phyloP scores from a whole-genome alignment of 2,888 invertebrate species.

The Hypomecis punctinalis region DNA sequence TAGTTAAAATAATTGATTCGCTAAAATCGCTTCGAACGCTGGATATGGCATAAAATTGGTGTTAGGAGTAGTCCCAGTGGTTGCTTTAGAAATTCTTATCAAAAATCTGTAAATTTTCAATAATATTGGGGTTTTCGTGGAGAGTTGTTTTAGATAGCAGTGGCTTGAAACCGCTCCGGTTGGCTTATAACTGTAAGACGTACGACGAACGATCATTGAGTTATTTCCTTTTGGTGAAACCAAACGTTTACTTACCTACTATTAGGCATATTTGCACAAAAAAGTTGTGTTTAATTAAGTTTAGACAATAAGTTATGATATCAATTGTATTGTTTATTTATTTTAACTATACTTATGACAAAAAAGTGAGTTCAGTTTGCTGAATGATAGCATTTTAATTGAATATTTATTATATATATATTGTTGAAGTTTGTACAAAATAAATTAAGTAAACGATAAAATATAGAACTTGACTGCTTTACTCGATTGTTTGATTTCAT shows the following conservation, averaged over 20 bases:
- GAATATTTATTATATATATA: conserved; percentile 85
- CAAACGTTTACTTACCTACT: conserved; percentile 80
- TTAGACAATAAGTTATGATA: conserved; percentile 85
- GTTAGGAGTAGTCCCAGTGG: conserved; percentile 44
- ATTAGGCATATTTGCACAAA: conserved; percentile 86
- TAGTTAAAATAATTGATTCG: conserved; percentile 32
- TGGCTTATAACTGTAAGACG: conserved; percentile 48
- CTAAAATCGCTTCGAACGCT: conserved; percentile 38
- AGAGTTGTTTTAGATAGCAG: conserved; percentile 40
- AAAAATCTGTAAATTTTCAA: conserved; percentile 40
- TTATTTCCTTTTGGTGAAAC: conserved; percentile 73
- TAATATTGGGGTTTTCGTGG: conserved; percentile 35
- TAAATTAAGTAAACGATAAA: conserved; percentile 86
- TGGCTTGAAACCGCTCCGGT: conserved; percentile 56
- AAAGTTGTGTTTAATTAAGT: conserved; percentile 85
- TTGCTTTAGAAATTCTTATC: conserved; percentile 43
- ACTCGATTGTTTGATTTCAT: conserved; percentile 65
- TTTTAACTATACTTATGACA: conserved; percentile 81
- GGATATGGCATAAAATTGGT: conserved; percentile 35
- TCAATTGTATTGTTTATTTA: conserved; percentile 80
- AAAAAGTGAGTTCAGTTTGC: conserved; percentile 85
- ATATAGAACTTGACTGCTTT: conserved; percentile 87
- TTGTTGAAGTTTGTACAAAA: conserved; percentile 87
- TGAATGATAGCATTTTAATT: conserved; percentile 85
- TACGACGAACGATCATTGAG: conserved; percentile 38